Conservation (phyloP, 2,797 vertebrate species). For the Xenentodon cancila region DNA sequence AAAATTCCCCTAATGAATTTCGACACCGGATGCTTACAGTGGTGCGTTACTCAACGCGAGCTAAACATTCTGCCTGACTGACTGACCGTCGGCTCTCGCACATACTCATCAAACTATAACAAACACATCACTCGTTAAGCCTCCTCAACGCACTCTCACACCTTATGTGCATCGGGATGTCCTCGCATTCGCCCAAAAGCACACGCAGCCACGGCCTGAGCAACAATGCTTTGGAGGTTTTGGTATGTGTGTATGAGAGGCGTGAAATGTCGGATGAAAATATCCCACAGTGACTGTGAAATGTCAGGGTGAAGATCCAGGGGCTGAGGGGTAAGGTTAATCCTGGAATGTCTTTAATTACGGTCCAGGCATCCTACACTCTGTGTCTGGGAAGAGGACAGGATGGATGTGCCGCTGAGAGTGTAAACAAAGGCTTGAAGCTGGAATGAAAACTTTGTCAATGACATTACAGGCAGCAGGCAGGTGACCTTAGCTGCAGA, state of each 20-base stretch:
- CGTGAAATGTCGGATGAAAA: slow-evolving; percentile 63
- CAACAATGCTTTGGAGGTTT: slow-evolving; percentile 28
- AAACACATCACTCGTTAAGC: slow-evolving; percentile 8
- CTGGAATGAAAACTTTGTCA: slow-evolving; percentile 31
- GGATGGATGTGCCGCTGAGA: slow-evolving; percentile 42
- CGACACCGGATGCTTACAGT: too few species aligned
- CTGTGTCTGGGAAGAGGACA: slow-evolving; percentile 34
- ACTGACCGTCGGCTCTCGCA: background rate
- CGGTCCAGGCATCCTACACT: slow-evolving; percentile 56
- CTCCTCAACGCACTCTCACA: slow-evolving; percentile 12
- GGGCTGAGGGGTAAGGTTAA: slow-evolving; percentile 73
- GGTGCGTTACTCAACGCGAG: too few species aligned
- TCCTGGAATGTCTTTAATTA: slow-evolving; percentile 83
- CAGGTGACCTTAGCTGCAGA: slow-evolving; percentile 33
- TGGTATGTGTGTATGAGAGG: slow-evolving; percentile 44
- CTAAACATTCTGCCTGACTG: too few species aligned
- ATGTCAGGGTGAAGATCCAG: slow-evolving; percentile 66
- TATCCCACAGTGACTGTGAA: slow-evolving; percentile 68
- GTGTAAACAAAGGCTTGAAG: slow-evolving; percentile 56
- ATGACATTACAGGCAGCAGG: slow-evolving; percentile 34
- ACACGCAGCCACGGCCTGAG: slow-evolving; percentile 28
- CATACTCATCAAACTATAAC: slow-evolving; percentile 24
- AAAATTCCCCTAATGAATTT: too few species aligned
- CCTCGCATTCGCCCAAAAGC: slow-evolving; percentile 25
- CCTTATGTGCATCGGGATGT: slow-evolving; percentile 9